Conservation (phyloP, 2,113 vertebrate species). For the Menidia beryllina region DNA sequence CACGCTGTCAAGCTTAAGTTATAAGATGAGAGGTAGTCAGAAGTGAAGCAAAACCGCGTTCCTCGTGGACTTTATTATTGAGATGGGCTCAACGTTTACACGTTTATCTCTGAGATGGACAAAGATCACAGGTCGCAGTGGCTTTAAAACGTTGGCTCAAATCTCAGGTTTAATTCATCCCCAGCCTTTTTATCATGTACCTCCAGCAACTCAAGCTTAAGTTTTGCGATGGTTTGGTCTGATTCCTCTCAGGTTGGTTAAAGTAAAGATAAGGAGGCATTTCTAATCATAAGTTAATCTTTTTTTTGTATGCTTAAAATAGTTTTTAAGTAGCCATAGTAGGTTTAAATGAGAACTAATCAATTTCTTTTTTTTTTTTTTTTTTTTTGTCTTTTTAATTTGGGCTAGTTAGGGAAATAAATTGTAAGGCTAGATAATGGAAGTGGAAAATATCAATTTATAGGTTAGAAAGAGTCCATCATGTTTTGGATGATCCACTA, state of each 20-base stretch:
- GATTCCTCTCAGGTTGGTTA: constrained; percentile 11
- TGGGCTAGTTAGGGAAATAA: background rate
- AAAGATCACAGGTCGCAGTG: constrained; percentile 21
- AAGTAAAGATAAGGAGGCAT: constrained; percentile 14
- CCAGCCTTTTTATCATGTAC: background rate
- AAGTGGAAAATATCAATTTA: too few species aligned
- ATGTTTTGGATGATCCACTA: too few species aligned
- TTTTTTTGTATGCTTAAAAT: background rate
- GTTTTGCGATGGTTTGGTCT: background rate
- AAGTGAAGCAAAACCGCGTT: constrained; percentile 7
- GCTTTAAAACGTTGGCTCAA: background rate
- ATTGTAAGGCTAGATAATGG: background rate
- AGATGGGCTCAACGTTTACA: constrained; percentile 13
- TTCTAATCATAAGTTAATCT: constrained; percentile 1
- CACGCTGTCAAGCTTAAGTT: constrained; percentile 52
- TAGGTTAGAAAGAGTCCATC: too few species aligned
- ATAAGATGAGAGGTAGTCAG: constrained; percentile 10
- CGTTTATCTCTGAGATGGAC: background rate
- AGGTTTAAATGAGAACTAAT: too few species aligned
- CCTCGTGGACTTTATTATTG: constrained; percentile 6
- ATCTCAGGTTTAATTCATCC: background rate
- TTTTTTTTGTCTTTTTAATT: too few species aligned
- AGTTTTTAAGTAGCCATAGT: background rate
- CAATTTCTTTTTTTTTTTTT: too few species aligned
- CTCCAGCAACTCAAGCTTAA: background rate